Percentiles rank a stretch among this genome's conserved stretches.
Evolutionary conservation across 2,888 invertebrate species (phyloP).

Genomic region (Lacanobia oleracea): DNA sequence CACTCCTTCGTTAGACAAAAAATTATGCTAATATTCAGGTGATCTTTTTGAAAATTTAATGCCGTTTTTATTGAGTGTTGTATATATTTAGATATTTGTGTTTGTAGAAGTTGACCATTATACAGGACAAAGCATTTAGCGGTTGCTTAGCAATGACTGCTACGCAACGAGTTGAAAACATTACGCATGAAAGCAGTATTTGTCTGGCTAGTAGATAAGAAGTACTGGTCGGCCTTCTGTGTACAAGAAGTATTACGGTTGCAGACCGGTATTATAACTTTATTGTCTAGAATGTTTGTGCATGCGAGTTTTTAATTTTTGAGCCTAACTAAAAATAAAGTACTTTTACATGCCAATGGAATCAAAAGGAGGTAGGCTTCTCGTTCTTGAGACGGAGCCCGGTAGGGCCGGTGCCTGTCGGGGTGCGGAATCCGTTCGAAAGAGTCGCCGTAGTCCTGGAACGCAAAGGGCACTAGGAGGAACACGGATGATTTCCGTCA

Average conservation of each 20-base stretch:
- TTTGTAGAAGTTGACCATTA: not conserved
- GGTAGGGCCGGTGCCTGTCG: too few species aligned
- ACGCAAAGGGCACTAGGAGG: too few species aligned
- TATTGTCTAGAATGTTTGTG: slow-evolving; percentile 4
- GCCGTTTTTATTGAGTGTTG: not conserved
- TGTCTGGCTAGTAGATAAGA: not conserved
- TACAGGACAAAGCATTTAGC: not conserved
- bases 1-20: too few species aligned
- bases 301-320: slow-evolving; percentile 31
- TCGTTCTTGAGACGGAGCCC: too few species aligned
- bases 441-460: too few species aligned
- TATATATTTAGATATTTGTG: not conserved
- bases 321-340: not conserved
- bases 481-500: too few species aligned
- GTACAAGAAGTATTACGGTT: not conserved
- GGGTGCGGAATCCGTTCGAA: too few species aligned
- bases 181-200: slow-evolving; percentile 12
- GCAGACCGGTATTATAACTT: not conserved
- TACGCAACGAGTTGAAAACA: not conserved
- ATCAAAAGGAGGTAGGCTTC: too few species aligned
- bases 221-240: not conserved
- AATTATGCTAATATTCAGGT: too few species aligned
- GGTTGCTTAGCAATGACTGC: not conserved
- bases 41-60: not conserved
- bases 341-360: too few species aligned